phyloP scores from a whole-genome alignment of 2,888 invertebrate genomes.

The Meghimatium bilineatum region DNA sequence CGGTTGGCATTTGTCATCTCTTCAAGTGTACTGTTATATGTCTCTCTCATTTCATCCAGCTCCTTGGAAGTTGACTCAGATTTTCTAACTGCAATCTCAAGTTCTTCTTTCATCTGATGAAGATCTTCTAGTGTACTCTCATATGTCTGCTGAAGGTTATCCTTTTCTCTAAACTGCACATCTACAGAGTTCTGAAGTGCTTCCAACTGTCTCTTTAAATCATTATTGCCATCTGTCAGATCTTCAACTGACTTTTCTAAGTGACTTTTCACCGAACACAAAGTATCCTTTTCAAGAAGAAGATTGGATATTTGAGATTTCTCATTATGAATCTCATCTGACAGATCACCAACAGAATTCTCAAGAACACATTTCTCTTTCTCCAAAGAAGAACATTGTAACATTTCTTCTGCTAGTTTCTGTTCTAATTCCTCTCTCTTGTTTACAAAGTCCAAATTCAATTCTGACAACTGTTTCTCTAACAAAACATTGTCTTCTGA shows the following conservation, averaged over 20 bases:
- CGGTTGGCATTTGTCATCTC: too few species aligned
- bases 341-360: constrained; percentile 15
- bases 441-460: not conserved
- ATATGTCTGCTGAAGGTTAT: constrained; percentile 10
- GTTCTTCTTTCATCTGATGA: not conserved
- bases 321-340: constrained; percentile 16
- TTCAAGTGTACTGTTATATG: too few species aligned
- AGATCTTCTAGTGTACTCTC: constrained; percentile 2
- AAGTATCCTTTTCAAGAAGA: not conserved
- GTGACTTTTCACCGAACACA: not conserved
- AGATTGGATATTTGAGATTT: not conserved
- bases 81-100: constrained; percentile 21
- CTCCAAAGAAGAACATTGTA: not conserved
- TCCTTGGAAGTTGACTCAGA: constrained; percentile 1
- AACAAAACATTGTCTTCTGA: constrained; percentile 8
- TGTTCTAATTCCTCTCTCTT: constrained; percentile 6
- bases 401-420: constrained; percentile 9
- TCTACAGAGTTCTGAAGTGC: not conserved
- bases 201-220: not conserved
- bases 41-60: constrained; percentile 14
- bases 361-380: constrained; percentile 12
- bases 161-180: not conserved
- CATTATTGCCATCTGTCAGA: not conserved
- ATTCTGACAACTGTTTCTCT: not conserved
- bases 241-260: constrained; percentile 25